Evolutionary conservation across 2,888 invertebrate genomes (phyloP), one percentile per base, ranked within the genome.

Genomic region (Calliphora vomitoria): DNA sequence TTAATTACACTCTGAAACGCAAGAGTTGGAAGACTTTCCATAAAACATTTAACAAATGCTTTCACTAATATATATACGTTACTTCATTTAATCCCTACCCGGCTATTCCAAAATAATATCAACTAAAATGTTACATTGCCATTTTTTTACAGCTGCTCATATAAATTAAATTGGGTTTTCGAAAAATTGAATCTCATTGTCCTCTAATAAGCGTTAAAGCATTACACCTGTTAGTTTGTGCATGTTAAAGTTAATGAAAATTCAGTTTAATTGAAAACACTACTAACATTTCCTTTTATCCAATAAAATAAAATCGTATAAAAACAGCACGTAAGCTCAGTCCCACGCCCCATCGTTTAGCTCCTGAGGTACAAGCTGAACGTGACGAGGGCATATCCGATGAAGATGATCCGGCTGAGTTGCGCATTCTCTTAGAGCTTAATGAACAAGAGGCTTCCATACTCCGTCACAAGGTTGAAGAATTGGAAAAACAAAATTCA

Each of bases 371-470:
- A 90, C 95, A 95, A 66, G 95, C 95, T 88, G 96, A 96, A 91
- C 96, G 96, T 91, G 96, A 96, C 91, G 96, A 96, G 91, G 96
- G 96, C 76, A 96, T 96, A 88, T 96, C 96, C 10, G 97, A 96
- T 91, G 96, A 96, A 91, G 98, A 98, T 90, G 97, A 97, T 93
- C 96, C 96, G 15, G 96, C 97, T 25, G 98, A 98, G 93, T 94
- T 98, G 84, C 96, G 97, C 91, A 95, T 98, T 58, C 96, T 98
- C 89, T 94, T 98, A 75, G 98, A 98, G 93, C 95, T 98, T 69
- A 97, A 97, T 92, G 98, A 98, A 94, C 97, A 98, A 94, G 98
- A 98, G 95, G 96, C 97, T 82, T 95, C 96, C 31, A 97, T 97
- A 85, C 94, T 98, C 88, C 95, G 97, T 60, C 95, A 97, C 89